These are phyloP conservation scores for Lineus longissimus DNA, from an alignment of 1,140 invertebrate species.

Conservation along the genomic window DNA sequence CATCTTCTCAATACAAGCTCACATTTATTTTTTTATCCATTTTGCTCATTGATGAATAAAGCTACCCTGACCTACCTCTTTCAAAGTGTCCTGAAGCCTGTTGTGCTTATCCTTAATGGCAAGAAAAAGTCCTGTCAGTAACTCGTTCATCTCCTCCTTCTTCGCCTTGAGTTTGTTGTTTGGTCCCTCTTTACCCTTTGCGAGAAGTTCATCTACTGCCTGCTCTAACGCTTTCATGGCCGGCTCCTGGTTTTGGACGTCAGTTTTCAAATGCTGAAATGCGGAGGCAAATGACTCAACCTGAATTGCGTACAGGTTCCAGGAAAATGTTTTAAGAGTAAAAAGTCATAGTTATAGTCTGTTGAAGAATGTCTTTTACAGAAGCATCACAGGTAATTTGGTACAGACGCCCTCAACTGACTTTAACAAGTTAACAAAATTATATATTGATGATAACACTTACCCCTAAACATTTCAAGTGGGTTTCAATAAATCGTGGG, in stretches of 20 bases:
- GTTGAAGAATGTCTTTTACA: too few relatives aligned
- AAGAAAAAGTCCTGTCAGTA: constrained; percentile 81
- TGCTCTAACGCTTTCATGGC: constrained; percentile 72
- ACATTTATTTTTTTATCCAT: too few relatives aligned
- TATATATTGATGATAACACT: background rate
- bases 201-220: constrained; percentile 57
- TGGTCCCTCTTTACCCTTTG: constrained; percentile 67
- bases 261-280: constrained; percentile 38
- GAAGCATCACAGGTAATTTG: too few relatives aligned
- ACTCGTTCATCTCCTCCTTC: constrained; percentile 78
- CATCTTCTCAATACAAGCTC: too few relatives aligned
- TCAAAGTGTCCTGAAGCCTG: constrained; percentile 85
- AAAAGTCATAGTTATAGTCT: too few relatives aligned
- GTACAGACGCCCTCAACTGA: too few relatives aligned
- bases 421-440: background rate
- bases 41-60: too few relatives aligned
- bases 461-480: constrained; percentile 89
- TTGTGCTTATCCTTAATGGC: constrained; percentile 83
- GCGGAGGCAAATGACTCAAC: background rate
- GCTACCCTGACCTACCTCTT: constrained; percentile 63
- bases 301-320: background rate
- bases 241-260: constrained; percentile 40
- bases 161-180: constrained; percentile 62
- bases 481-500: constrained; percentile 93
- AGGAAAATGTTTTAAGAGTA: too few relatives aligned